Percentiles rank a stretch among this genome's conserved stretches.
These are phyloP conservation scores for Noctua fimbriata DNA, from an alignment of 2,888 invertebrate genomes.

Conservation along the genomic window DNA sequence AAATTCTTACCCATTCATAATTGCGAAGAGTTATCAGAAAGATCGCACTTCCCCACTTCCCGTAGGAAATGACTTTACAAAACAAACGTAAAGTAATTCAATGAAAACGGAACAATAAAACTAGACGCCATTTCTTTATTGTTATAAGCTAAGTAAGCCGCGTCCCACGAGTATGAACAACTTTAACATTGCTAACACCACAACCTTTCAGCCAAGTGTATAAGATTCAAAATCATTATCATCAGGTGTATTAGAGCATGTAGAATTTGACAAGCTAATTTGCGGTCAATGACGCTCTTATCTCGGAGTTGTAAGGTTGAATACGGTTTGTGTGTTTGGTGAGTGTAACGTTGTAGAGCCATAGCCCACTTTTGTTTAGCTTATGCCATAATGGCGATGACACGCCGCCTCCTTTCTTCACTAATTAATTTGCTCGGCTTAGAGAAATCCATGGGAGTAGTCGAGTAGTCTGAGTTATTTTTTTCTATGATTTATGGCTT, in stretches of 20 bases:
- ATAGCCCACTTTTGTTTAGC: constrained; percentile 79
- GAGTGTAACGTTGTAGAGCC: constrained; percentile 58
- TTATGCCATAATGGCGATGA: constrained; percentile 78
- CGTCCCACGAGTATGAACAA: constrained; percentile 63
- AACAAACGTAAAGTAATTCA: constrained; percentile 70
- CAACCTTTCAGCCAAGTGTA: constrained; percentile 26
- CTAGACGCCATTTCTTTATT: constrained; percentile 70
- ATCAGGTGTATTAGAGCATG: constrained; percentile 11
- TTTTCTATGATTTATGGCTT: constrained; percentile 58
- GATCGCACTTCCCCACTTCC: constrained; percentile 63
- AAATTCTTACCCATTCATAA: constrained; percentile 30
- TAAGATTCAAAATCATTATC: constrained; percentile 51
- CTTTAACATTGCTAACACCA: constrained; percentile 17
- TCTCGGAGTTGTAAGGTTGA: constrained; percentile 37
- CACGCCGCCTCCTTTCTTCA: constrained; percentile 77
- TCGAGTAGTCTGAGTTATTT: constrained; percentile 37
- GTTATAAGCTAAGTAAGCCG: constrained; percentile 70
- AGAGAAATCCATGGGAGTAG: constrained; percentile 83
- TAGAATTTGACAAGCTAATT: constrained; percentile 19
- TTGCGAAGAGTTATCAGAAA: constrained; percentile 32
- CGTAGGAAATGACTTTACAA: constrained; percentile 70
- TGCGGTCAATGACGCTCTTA: constrained; percentile 36
- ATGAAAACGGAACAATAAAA: constrained; percentile 71
- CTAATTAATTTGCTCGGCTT: constrained; percentile 83
- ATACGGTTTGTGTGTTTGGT: constrained; percentile 8